Evolutionary conservation across 2,113 vertebrate genomes (phyloP).

Genomic region (Alexandromys fortis): DNA sequence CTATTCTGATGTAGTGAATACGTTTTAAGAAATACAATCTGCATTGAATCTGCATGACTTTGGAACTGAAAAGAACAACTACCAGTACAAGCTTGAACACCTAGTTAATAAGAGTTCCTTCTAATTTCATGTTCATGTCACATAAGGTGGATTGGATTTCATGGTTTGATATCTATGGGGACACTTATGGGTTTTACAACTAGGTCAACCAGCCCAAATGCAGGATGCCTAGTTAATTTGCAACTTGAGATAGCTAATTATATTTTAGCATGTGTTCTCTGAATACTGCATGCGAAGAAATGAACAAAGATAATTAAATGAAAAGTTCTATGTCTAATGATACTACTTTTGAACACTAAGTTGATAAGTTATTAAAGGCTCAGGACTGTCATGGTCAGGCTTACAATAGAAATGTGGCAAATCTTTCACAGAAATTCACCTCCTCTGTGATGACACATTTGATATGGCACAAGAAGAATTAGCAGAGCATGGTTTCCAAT

Average conservation of each 20-base stretch:
- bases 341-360: not conserved
- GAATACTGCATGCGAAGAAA: not conserved
- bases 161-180: not conserved
- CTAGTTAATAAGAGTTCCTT: not conserved
- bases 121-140: not conserved
- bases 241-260: not conserved
- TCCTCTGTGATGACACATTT: not conserved
- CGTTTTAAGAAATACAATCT: not conserved
- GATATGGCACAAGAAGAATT: not conserved
- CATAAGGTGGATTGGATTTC: not conserved
- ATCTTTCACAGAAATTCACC: not conserved
- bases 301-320: not conserved
- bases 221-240: not conserved
- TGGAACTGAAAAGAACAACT: not conserved
- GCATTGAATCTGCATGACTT: not conserved
- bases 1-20: not conserved
- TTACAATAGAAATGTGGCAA: not conserved
- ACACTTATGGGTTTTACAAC: not conserved
- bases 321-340: not conserved
- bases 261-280: not conserved
- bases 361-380: not conserved
- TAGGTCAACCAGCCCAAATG: not conserved
- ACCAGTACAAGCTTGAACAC: not conserved
- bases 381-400: not conserved
- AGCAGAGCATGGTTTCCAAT: not conserved